A percentile compares a stretch with the other conserved stretches of the same genome.
phyloP scores from a whole-genome alignment of 2,888 invertebrate genomes.

The Cerastoderma edule region DNA sequence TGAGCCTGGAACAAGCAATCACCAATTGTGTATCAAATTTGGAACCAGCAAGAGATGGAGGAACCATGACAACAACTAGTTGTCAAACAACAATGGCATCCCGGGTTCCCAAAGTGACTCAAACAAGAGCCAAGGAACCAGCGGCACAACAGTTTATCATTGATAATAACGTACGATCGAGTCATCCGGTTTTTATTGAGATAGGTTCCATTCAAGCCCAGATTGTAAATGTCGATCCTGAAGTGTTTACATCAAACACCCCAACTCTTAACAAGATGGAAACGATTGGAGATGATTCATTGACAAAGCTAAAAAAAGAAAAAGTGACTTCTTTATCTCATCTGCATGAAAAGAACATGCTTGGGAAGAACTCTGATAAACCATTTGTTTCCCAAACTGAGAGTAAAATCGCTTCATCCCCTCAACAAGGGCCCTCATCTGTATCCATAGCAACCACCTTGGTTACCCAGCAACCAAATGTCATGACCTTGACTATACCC shows the following conservation, averaged over 20 bases:
- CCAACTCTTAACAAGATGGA: background rate
- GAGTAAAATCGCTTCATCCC: background rate
- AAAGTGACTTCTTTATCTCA: background rate
- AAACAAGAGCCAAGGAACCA: too few relatives aligned
- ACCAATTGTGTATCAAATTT: background rate
- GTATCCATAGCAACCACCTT: background rate
- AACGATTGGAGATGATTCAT: background rate
- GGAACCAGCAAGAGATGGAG: too few relatives aligned
- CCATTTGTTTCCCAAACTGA: constrained; percentile 11
- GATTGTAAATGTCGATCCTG: constrained; percentile 57
- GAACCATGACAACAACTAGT: too few relatives aligned
- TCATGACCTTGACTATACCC: constrained; percentile 3
- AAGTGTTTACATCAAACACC: constrained; percentile 36
- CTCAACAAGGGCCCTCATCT: background rate
- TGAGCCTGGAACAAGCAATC: background rate
- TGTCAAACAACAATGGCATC: too few relatives aligned
- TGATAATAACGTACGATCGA: too few relatives aligned
- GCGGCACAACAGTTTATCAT: too few relatives aligned
- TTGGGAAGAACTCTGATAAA: constrained; percentile 31
- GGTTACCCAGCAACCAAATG: background rate
- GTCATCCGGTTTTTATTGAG: constrained; percentile 15
- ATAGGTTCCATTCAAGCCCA: constrained; percentile 46
- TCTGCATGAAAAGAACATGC: background rate
- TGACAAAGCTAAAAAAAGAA: background rate
- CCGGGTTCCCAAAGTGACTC: too few relatives aligned